A percentile compares a stretch with the other conserved stretches of the same genome.
Evolutionary conservation across 1,140 invertebrate genomes (phyloP).

Genomic region (Contarinia nasturtii): DNA sequence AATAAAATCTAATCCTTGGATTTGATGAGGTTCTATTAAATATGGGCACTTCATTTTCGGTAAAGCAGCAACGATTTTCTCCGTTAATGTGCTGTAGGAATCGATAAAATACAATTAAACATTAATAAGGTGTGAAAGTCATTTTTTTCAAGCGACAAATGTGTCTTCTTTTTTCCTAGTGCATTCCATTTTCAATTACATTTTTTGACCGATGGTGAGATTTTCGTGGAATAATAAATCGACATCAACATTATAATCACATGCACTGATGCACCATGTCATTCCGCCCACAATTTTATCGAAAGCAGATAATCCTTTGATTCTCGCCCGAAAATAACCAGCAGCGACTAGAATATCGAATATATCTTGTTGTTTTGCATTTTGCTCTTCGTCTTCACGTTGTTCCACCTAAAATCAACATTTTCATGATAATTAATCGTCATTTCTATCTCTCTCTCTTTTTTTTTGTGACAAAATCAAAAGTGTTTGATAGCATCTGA

Average conservation of each 20-base stretch:
- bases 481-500: not conserved
- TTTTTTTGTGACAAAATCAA: too few relatives aligned
- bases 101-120: not conserved
- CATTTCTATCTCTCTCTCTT: too few relatives aligned
- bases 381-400: constrained; percentile 84
- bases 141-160: too few relatives aligned
- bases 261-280: constrained; percentile 93
- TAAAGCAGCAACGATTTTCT: constrained; percentile 84
- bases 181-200: constrained; percentile 56
- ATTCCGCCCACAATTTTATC: constrained; percentile 95
- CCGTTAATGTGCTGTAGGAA: constrained; percentile 59
- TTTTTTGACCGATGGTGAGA: constrained; percentile 93
- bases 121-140: too few relatives aligned
- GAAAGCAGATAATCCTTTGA: constrained; percentile 83
- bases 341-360: constrained; percentile 79
- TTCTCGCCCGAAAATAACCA: constrained; percentile 85
- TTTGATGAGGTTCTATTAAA: constrained; percentile 90
- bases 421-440: not conserved
- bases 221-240: constrained; percentile 92
- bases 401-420: constrained; percentile 36
- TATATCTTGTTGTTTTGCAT: constrained; percentile 73
- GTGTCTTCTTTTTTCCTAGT: not conserved
- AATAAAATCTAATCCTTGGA: constrained; percentile 89
- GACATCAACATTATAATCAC: constrained; percentile 85
- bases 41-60: constrained; percentile 88